Percentiles rank a stretch among this genome's conserved stretches.
Evolutionary conservation across 2,888 invertebrate genomes (phyloP).

Genomic region (Escarpia spicata): DNA sequence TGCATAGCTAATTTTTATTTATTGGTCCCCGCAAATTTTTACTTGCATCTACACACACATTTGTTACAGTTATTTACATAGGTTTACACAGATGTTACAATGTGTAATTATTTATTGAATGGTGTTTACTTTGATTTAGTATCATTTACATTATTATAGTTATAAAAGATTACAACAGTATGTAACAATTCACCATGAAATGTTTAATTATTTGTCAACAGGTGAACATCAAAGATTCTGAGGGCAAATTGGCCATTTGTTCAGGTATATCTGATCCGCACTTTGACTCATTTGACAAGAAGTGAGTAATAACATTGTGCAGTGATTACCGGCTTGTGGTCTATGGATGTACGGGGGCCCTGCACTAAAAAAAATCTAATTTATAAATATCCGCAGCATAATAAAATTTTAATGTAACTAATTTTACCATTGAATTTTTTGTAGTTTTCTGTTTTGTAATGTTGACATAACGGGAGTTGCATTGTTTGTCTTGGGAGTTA

Average conservation of each 20-base stretch:
- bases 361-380: too few relatives aligned
- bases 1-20: too few relatives aligned
- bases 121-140: not conserved
- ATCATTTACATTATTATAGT: not conserved
- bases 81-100: too few relatives aligned
- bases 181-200: not conserved
- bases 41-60: too few relatives aligned
- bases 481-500: too few relatives aligned
- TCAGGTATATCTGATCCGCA: not conserved
- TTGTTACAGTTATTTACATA: too few relatives aligned
- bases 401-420: too few relatives aligned
- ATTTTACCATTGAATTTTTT: too few relatives aligned
- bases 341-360: not conserved
- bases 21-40: too few relatives aligned
- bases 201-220: not conserved
- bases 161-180: not conserved
- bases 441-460: too few relatives aligned
- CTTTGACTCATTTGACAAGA: not conserved
- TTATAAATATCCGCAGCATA: too few relatives aligned
- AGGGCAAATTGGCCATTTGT: slow-evolving; percentile 1
- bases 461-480: too few relatives aligned
- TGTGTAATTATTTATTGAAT: not conserved
- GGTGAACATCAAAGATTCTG: slow-evolving; percentile 3
- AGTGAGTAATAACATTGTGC: not conserved
- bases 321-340: not conserved